These are phyloP conservation scores for Amblyjoppa proteus DNA, from an alignment of 2,888 invertebrate species.

Conservation along the genomic window DNA sequence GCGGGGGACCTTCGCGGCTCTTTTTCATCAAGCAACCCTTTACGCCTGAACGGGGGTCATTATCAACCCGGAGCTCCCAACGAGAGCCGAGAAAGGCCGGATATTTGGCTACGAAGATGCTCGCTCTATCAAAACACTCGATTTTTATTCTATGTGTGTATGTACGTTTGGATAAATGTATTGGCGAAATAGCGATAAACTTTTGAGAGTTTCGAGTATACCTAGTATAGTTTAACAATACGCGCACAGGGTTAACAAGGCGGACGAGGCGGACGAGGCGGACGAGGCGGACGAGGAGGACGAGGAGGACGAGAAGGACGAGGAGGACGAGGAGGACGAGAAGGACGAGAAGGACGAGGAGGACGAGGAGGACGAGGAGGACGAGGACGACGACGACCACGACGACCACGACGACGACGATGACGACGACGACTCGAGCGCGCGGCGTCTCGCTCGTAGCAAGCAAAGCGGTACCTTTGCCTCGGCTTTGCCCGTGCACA, in stretches of 20 bases:
- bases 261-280: slow-evolving; percentile 32
- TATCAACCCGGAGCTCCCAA: neutral
- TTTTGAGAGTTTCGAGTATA: slow-evolving; percentile 27
- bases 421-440: slow-evolving; percentile 36
- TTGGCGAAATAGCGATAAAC: neutral
- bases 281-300: slow-evolving; percentile 31
- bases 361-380: too few relatives aligned
- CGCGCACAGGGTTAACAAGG: slow-evolving; percentile 23
- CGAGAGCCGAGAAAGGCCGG: neutral
- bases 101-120: neutral
- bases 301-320: slow-evolving; percentile 27
- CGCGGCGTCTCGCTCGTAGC: slow-evolving; percentile 59
- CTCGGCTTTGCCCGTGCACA: slow-evolving; percentile 67
- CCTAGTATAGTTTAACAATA: slow-evolving; percentile 51
- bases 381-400: neutral
- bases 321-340: neutral
- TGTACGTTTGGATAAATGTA: neutral
- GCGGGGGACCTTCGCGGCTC: slow-evolving; percentile 58
- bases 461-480: slow-evolving; percentile 61
- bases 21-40: slow-evolving; percentile 23
- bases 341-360: too few relatives aligned
- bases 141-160: neutral
- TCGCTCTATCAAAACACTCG: neutral
- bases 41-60: neutral
- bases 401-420: neutral